phyloP scores from a whole-genome alignment of 2,888 invertebrate species.

The Cheilosia vulpina region DNA sequence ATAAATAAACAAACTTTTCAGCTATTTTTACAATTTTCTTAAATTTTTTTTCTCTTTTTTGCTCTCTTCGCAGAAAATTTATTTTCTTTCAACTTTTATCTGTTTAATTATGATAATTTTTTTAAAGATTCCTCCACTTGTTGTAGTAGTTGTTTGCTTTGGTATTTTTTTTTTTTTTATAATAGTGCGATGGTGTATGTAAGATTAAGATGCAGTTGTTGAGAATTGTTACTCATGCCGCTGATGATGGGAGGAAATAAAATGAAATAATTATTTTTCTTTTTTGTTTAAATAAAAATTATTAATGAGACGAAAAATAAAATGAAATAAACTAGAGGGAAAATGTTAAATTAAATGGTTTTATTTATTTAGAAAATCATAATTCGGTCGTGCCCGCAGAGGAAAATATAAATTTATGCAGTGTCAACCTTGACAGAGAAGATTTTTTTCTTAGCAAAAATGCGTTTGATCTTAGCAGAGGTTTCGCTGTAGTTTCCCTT shows the following conservation, averaged over 20 bases:
- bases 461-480: neutral
- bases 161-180: slow-evolving; percentile 1
- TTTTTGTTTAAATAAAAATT: neutral
- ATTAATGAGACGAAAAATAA: neutral
- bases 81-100: slow-evolving; percentile 29
- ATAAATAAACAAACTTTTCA: slow-evolving; percentile 69
- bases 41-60: slow-evolving; percentile 8
- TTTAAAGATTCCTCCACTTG: slow-evolving; percentile 55
- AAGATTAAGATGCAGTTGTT: slow-evolving; percentile 26
- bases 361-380: neutral
- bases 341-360: neutral
- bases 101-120: slow-evolving; percentile 45
- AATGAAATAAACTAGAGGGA: neutral
- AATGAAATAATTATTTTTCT: neutral
- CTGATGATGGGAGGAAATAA: slow-evolving; percentile 35
- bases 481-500: neutral
- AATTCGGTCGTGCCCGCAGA: neutral
- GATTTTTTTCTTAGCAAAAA: neutral
- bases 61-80: slow-evolving; percentile 49
- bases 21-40: slow-evolving; percentile 61
- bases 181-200: slow-evolving; percentile 9
- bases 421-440: slow-evolving; percentile 30
- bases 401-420: neutral
- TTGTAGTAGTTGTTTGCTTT: slow-evolving; percentile 5
- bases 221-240: slow-evolving; percentile 53